Base-by-base conservation (phyloP, 2,797 vertebrate genomes). In the Arremon aurantiirostris region DNA sequence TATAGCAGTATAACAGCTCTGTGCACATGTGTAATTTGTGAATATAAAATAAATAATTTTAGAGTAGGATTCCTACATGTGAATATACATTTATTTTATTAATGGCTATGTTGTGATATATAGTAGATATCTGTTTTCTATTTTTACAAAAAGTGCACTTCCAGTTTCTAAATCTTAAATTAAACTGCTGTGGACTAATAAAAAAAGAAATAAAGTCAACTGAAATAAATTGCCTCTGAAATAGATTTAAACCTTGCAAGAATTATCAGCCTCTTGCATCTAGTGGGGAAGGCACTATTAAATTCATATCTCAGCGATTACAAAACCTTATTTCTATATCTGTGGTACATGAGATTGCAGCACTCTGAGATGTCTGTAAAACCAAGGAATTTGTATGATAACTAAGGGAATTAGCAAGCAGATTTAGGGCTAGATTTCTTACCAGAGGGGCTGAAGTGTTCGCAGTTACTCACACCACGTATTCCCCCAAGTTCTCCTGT, bases 211-310 rank as follows among this genome's bases (percentile, higher is more conserved):
- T 81, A 87, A 91, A 92, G 9, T 64, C 68, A 50, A 57, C 60
- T 27, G 64, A 93, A 94, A 94, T 86, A 94, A 90, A 90, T 90
- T 94, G 28, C 35, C 15, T 93, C 70, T 93, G 88, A 94, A 95
- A 89, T 56, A 94, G 63, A 89, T 90, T 93, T 86, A 93, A 88
- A 89, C 44, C 82, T 90, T 47, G 34, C 35, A 56, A 93, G 83
- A 82, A 86, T 95, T 93, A 95, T 95, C 96, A 70, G 30, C 22
- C 56, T 84, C 52, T 93, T 79, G 21, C 37, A 93, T 95, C 93
- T 92, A 86, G 44, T 46, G 24, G 34, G 16, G 52, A 89, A 85
- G 68, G 56, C 69, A 89, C 56, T 82, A 77, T 86, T 95, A 90
- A 86, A 93, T 86, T 89, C 68, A 28, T 93, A 92, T 90, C 70